Percentiles rank a stretch among this genome's conserved stretches.
Conservation (phyloP, 2,797 vertebrate genomes). For the Orestias chungarensis region DNA sequence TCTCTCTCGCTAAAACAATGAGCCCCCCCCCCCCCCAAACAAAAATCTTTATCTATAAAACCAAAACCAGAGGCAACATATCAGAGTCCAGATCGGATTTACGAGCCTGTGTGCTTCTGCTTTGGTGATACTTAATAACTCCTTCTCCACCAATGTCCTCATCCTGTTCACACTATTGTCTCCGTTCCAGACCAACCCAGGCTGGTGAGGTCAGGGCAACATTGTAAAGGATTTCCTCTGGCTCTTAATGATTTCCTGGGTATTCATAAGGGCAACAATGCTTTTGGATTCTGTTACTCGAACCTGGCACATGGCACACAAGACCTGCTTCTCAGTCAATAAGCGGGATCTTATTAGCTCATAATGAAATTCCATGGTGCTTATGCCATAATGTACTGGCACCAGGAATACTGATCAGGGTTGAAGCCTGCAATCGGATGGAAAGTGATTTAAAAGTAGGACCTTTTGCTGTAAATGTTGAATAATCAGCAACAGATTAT, state of each 20-base stretch:
- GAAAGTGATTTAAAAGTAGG: not conserved
- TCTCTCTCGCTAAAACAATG: slow-evolving; percentile 2
- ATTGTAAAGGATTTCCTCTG: slow-evolving; percentile 82
- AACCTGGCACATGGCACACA: slow-evolving; percentile 64
- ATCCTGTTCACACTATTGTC: slow-evolving; percentile 81
- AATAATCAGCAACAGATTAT: not conserved
- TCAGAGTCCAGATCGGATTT: slow-evolving; percentile 43
- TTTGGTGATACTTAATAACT: slow-evolving; percentile 52
- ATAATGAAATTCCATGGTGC: slow-evolving; percentile 51
- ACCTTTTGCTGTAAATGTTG: not conserved
- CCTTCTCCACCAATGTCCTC: slow-evolving; percentile 58
- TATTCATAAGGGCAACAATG: slow-evolving; percentile 78
- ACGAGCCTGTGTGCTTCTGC: slow-evolving; percentile 51
- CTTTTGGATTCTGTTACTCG: slow-evolving; percentile 70
- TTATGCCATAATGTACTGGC: slow-evolving; percentile 39
- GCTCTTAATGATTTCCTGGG: slow-evolving; percentile 82
- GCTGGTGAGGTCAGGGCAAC: slow-evolving; percentile 77
- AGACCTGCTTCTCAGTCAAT: slow-evolving; percentile 61
- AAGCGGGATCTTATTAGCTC: slow-evolving; percentile 55
- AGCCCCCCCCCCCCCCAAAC: no score
- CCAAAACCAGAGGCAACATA: slow-evolving; percentile 16
- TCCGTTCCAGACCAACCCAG: slow-evolving; percentile 66
- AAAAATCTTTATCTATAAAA: slow-evolving; percentile 11
- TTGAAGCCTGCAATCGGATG: slow-evolving; percentile 12
- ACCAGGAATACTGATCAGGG: slow-evolving; percentile 22